Evolutionary conservation across 2,888 invertebrate genomes (phyloP).

Genomic region (Lydus trimaculatus): DNA sequence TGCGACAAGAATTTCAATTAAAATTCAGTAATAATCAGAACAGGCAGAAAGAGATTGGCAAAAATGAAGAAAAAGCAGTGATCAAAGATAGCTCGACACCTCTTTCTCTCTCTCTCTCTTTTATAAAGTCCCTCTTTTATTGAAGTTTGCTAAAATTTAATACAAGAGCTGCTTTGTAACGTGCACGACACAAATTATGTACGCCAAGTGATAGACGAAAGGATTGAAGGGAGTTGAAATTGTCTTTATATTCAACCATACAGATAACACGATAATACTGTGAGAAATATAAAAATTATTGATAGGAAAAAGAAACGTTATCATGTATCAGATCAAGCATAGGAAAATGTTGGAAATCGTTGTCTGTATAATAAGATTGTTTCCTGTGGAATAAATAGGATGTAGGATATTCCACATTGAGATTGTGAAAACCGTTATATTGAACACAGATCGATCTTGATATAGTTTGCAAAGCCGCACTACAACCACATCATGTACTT

Average conservation of each 20-base stretch:
- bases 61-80: constrained; percentile 24
- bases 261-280: not conserved
- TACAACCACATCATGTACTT: not conserved
- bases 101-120: constrained; percentile 25
- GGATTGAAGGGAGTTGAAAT: constrained; percentile 33
- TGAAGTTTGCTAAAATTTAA: constrained; percentile 42
- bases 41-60: not conserved
- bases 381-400: not conserved
- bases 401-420: not conserved
- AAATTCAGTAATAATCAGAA: constrained; percentile 37
- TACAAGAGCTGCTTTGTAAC: constrained; percentile 38
- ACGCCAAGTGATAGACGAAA: constrained; percentile 34
- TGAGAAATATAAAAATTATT: not conserved
- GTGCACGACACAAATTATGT: constrained; percentile 37
- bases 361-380: not conserved
- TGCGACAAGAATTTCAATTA: constrained; percentile 38
- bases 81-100: constrained; percentile 40
- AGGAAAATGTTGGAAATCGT: not conserved
- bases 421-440: not conserved
- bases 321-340: not conserved
- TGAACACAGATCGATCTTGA: not conserved
- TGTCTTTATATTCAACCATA: constrained; percentile 35
- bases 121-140: constrained; percentile 34
- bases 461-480: not conserved
- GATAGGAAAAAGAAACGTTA: too few relatives aligned